Percentiles rank a stretch among this genome's conserved stretches.
Conservation (phyloP, 2,113 vertebrate species). For the Ictidomys tridecemlineatus region DNA sequence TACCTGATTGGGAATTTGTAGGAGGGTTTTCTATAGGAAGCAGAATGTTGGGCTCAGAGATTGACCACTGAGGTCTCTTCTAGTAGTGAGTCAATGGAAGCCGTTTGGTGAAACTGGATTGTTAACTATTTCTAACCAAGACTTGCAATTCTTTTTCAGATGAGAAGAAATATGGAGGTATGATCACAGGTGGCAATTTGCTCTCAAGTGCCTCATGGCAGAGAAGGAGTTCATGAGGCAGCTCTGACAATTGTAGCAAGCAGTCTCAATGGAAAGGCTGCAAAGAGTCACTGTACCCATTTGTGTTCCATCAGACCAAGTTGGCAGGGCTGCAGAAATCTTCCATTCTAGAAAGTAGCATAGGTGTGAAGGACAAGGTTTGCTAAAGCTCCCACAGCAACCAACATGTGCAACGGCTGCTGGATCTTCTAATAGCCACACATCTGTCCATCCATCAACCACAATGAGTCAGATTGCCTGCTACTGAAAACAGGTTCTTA, state of each 20-base stretch:
- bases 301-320: no score
- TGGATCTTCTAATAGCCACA: neutral
- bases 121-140: neutral
- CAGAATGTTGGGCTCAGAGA: neutral
- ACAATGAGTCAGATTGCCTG: neutral
- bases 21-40: neutral
- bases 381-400: neutral
- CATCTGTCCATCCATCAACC: neutral
- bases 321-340: no score
- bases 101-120: neutral
- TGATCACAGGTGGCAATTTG: neutral
- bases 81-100: neutral
- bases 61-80: neutral
- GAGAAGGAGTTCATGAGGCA: neutral
- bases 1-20: neutral
- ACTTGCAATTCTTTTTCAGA: neutral
- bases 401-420: neutral
- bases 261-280: fast-evolving
- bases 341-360: fast-evolving
- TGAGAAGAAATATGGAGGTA: neutral
- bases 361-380: neutral
- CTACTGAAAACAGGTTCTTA: neutral
- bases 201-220: neutral
- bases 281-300: fast-evolving
- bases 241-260: no score